Evolutionary conservation across 2,113 vertebrate genomes (phyloP).

Genomic region (Thryonomys swinderianus): DNA sequence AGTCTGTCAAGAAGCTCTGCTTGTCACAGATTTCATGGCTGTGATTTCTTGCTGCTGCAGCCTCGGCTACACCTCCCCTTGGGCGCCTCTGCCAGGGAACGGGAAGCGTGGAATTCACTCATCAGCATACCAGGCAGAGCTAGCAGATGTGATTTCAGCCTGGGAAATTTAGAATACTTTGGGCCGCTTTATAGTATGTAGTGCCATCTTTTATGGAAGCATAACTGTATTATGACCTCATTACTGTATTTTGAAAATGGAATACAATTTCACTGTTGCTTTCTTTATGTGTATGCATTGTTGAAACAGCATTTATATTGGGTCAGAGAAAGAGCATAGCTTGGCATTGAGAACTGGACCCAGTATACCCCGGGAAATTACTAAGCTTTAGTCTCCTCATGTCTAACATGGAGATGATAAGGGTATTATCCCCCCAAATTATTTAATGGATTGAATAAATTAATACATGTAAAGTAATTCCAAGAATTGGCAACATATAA

Average conservation of each 20-base stretch:
- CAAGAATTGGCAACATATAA: neutral
- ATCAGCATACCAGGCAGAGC: neutral
- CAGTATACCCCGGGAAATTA: neutral
- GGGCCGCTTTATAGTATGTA: neutral
- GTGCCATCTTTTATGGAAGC: neutral
- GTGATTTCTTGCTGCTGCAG: neutral
- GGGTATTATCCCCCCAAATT: neutral
- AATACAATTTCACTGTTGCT: neutral
- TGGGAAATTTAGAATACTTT: neutral
- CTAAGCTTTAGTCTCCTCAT: neutral
- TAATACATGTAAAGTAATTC: neutral
- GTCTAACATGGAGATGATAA: neutral
- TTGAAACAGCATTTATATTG: conserved; percentile 26
- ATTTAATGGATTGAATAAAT: neutral
- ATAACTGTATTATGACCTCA: too few species aligned
- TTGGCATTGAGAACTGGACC: neutral
- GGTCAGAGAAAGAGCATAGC: neutral
- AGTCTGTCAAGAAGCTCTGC: neutral
- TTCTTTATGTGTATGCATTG: neutral
- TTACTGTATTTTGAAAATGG: neutral
- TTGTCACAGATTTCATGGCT: conserved; percentile 18
- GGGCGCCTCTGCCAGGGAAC: neutral
- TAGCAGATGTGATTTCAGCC: neutral
- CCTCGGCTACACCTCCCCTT: neutral
- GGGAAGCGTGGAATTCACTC: neutral